Evolutionary conservation across 2,797 vertebrate species (phyloP), one percentile per base, ranked within the genome.

Genomic region (Sternotherus odoratus): DNA sequence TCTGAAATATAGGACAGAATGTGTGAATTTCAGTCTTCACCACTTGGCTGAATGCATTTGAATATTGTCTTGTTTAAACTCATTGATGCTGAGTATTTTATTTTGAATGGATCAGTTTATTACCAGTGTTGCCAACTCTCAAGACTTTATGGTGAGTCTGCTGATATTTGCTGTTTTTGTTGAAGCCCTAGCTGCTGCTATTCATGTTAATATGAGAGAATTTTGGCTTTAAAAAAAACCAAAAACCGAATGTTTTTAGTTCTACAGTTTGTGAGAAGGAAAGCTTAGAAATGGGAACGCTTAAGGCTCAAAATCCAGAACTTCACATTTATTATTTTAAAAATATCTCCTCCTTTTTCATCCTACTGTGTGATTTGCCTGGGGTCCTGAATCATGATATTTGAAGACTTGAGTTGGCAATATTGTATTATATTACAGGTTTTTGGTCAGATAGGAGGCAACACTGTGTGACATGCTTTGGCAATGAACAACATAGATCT

Each of bases 1-100:
- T 83, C 79, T 83, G 26, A 86, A 88, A 91, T 86, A 46, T 48
- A 5, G 39, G n/a, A 33, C 17, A 77, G 77, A 89, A 90, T 85
- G 3, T 12, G 0, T 0, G 39, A 9, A 3, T 77, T 5, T 28
- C 24, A 36, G 39, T 66, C 51, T 74, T 79, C 23, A 12, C 79
- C 39, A n/a, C 16, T 72, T 19, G 26, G 21, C 10, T 88, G 9
- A 0, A 1, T 50, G 5, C 6, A 21, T 7, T 5, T 6, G 1
- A 4, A 23, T 83, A 86, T 49, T 80, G 84, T 23, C 53, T 43
- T 57, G 26, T 43, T 89, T 19, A 79, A 89, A 74, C 0, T 1
- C 46, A 80, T 75, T 80, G 39, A 48, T 83, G 13, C 60, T 4
- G 28, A 0, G 1, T 19, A 46, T 79, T 51, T 5, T 54, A 69